Evolutionary conservation across 2,888 invertebrate genomes (phyloP), one percentile per base, ranked within the genome.

Genomic region (Antitype chi): DNA sequence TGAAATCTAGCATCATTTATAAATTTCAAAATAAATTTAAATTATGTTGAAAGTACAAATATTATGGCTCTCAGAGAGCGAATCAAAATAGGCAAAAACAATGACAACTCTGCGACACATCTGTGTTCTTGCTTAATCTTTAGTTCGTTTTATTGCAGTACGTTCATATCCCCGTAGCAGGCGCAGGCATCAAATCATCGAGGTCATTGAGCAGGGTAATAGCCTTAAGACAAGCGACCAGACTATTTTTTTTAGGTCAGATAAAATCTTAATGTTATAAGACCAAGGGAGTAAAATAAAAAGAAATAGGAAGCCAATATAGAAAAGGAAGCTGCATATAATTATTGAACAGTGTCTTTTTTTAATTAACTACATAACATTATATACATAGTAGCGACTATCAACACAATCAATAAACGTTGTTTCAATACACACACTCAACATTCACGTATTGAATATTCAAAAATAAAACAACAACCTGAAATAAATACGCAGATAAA

Each of bases 401-500:
- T 63, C 13, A 20, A 57, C n/a, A 64, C 23, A 64, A 55, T 43
- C 49, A 72, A 28, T 79, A 28, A 64, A 70, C 32, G 1, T 9
- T 13, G 25, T n/a, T 32, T 15, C 43, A 53, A 43, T 25, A 53
- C 38, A 73, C 25, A 38, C 38, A 52, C 32, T 28, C 49, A 49
- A 62, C 0, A 43, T 49, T 28, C 2, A 64, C 47, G 25, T 32
- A 52, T 59, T 68, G 9, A 32, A 60, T 53, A 68, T 82, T 79
- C 15, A 43, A 72, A 74, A 70, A 63, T 59, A 47, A 76, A 76
- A 62, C 47, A 59, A 53, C 9, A 32, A 23, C 2, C 49, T 55
- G 55, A 59, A 75, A 70, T 59, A 62, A 67, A 75, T 23, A 28
- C 47, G 1, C 6, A 55, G 25, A 53, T 43, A 49, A 57, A 62